A percentile compares a stretch with the other conserved stretches of the same genome.
Conservation (phyloP, 2,113 vertebrate species). For the Camelus bactrianus region DNA sequence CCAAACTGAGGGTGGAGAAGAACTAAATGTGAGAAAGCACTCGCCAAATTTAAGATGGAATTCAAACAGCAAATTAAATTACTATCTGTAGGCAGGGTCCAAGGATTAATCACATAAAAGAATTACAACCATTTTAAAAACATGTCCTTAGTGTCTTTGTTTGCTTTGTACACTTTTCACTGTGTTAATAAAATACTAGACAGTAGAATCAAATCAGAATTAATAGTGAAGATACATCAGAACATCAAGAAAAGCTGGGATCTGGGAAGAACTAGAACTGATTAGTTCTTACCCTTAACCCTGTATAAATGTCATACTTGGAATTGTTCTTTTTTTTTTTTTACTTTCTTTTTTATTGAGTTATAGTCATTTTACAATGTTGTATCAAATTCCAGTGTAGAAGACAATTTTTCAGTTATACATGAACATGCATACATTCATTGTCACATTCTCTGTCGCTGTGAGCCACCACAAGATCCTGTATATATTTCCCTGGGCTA, state of each 20-base stretch:
- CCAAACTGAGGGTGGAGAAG: slow-evolving; percentile 6
- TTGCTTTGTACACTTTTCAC: not conserved
- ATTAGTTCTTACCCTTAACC: not conserved
- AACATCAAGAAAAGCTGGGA: not conserved
- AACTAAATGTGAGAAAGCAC: not conserved
- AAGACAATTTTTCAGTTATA: too few relatives aligned
- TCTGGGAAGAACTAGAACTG: not conserved
- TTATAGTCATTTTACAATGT: too few relatives aligned
- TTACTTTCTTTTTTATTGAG: too few relatives aligned
- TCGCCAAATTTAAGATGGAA: slow-evolving; percentile 49
- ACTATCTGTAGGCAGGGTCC: not conserved
- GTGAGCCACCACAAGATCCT: too few relatives aligned
- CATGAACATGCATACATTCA: too few relatives aligned
- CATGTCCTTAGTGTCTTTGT: not conserved
- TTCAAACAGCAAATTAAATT: not conserved
- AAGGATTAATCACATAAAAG: not conserved
- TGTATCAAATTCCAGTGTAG: too few relatives aligned
- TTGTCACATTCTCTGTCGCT: too few relatives aligned
- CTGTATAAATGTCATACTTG: slow-evolving; percentile 8
- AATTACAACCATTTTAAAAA: not conserved
- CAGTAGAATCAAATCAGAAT: slow-evolving; percentile 8
- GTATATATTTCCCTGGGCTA: too few relatives aligned
- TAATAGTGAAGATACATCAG: not conserved
- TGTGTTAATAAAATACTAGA: not conserved
- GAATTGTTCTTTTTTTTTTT: not conserved